A percentile compares a stretch with the other conserved stretches of the same genome.
Conservation (phyloP, 2,797 vertebrate genomes). For the Muraenolepis orangiensis region DNA sequence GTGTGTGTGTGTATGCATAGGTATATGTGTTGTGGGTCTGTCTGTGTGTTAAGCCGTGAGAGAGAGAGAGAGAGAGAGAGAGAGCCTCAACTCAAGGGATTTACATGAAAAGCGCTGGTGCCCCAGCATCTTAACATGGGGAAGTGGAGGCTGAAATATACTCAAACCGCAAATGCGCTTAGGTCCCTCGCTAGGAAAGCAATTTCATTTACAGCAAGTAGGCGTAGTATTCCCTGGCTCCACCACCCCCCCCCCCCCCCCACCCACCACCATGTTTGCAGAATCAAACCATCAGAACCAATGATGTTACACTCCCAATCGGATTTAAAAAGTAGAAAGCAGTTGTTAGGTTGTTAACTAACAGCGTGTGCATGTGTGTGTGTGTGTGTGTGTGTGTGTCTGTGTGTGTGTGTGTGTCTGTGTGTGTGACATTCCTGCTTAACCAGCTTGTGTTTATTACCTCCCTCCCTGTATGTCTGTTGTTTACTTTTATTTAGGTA, state of each 20-base stretch:
- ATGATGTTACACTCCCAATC: not conserved
- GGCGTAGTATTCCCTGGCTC: slow-evolving; percentile 56
- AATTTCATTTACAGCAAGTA: slow-evolving; percentile 69
- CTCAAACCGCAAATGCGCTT: slow-evolving; percentile 67
- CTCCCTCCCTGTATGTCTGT: not conserved
- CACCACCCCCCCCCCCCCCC: slow-evolving; percentile 47
- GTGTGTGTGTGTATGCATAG: slow-evolving; percentile 11
- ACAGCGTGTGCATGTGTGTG: too few species aligned
- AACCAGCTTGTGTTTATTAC: not conserved
- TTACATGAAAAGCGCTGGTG: slow-evolving; percentile 68
- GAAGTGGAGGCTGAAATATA: slow-evolving; percentile 72
- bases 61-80: not conserved
- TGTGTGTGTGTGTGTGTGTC: too few species aligned
- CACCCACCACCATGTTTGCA: slow-evolving; percentile 52
- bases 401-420: too few species aligned
- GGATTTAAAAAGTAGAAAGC: too few species aligned
- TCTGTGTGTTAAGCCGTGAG: slow-evolving; percentile 28
- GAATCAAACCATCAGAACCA: slow-evolving; percentile 46
- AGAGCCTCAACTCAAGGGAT: slow-evolving; percentile 67
- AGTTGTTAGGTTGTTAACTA: too few species aligned
- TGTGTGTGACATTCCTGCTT: not conserved
- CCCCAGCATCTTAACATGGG: slow-evolving; percentile 66
- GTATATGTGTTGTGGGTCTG: slow-evolving; percentile 14
- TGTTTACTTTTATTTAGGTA: not conserved
- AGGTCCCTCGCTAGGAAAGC: slow-evolving; percentile 62